Conservation (phyloP, 2,113 vertebrate genomes). For the Heloderma charlesbogerti region DNA sequence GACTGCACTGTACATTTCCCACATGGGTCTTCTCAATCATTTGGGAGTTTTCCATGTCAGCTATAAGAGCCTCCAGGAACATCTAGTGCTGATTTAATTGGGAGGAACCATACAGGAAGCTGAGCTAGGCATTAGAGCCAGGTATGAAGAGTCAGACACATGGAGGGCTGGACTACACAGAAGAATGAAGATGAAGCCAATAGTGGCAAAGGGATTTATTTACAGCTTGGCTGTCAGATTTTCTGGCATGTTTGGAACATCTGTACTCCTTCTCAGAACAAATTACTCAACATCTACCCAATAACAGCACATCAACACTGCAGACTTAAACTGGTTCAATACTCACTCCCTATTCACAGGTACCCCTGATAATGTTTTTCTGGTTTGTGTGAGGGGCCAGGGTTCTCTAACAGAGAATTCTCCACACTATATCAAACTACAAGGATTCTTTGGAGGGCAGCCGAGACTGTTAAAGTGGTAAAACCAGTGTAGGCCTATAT, state of each 20-base stretch:
- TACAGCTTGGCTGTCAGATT: neutral
- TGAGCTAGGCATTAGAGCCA: neutral
- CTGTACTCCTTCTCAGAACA: neutral
- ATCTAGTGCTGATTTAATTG: conserved; percentile 6
- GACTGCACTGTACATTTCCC: neutral
- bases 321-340: neutral
- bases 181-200: neutral
- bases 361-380: no score
- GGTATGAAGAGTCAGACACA: neutral
- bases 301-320: neutral
- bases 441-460: neutral
- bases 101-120: conserved; percentile 1
- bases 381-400: no score
- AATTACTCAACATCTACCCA: neutral
- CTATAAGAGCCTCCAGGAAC: neutral
- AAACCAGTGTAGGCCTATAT: neutral
- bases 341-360: neutral
- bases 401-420: neutral
- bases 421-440: neutral
- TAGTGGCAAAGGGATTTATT: neutral
- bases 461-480: neutral
- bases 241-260: neutral
- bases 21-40: neutral
- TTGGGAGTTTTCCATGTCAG: neutral
- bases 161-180: neutral